These are phyloP conservation scores for Lophotis ruficrista DNA, from an alignment of 2,113 vertebrate genomes.

Conservation along the genomic window DNA sequence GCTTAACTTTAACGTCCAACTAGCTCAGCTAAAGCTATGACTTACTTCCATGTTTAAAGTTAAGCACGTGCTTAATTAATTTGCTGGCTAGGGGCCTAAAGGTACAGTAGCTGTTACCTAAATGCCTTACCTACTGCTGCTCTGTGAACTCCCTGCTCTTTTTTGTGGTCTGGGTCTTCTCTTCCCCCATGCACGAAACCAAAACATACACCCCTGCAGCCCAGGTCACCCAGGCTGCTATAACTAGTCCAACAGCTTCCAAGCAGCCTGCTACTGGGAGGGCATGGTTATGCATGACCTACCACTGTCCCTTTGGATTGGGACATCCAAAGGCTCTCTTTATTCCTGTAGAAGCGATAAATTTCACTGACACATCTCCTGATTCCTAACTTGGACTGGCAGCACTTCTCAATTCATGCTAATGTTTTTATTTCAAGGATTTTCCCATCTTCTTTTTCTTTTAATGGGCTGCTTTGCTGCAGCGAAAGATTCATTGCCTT, in stretches of 20 bases:
- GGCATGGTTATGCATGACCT: neutral
- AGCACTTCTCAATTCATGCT: neutral
- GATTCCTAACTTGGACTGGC: neutral
- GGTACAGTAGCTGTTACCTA: conserved; percentile 27
- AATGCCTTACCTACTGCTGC: conserved; percentile 12
- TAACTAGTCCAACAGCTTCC: conserved; percentile 3
- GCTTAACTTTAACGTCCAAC: conserved; percentile 2
- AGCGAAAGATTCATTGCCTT: neutral
- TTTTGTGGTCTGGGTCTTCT: conserved; percentile 45
- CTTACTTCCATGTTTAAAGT: neutral
- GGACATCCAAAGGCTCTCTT: neutral
- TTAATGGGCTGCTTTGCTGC: neutral
- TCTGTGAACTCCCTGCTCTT: conserved; percentile 10
- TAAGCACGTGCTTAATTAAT: conserved; percentile 45
- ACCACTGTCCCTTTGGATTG: neutral
- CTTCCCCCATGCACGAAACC: neutral
- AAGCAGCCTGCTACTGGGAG: neutral
- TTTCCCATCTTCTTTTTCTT: conserved; percentile 36
- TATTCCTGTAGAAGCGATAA: conserved; percentile 11
- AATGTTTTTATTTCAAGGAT: neutral
- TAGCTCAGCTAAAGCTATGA: neutral
- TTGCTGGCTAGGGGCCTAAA: conserved; percentile 29
- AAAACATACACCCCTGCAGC: conserved; percentile 10
- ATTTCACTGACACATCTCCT: neutral
- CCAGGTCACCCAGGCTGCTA: neutral